Conservation (phyloP, 1,140 invertebrate genomes). For the Trachymyrmex septentrionalis region DNA sequence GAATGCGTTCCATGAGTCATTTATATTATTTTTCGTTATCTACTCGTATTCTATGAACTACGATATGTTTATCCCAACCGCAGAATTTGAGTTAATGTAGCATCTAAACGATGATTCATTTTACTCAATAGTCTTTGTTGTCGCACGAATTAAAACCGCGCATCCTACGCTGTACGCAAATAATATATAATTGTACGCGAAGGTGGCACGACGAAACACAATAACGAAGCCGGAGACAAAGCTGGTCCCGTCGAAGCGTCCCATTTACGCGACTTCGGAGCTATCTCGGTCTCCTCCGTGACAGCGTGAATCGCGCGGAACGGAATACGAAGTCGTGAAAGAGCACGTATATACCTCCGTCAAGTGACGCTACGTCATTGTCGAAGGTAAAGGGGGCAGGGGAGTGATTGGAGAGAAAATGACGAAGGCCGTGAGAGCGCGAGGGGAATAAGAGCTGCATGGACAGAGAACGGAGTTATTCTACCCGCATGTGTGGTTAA, state of each 20-base stretch:
- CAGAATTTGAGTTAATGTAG: not conserved
- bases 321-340: slow-evolving; percentile 1
- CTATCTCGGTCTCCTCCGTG: not conserved
- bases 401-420: not conserved
- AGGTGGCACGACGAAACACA: slow-evolving; percentile 12
- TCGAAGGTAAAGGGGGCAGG: not conserved
- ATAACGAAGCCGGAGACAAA: slow-evolving; percentile 41
- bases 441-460: slow-evolving; percentile 8
- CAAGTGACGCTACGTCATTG: slow-evolving; percentile 39
- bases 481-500: slow-evolving; percentile 39
- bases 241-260: not conserved
- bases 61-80: not conserved
- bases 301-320: slow-evolving; percentile 11
- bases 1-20: not conserved
- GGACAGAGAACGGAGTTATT: slow-evolving; percentile 42
- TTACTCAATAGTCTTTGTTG: slow-evolving; percentile 10
- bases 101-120: slow-evolving; percentile 34
- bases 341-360: not conserved
- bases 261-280: slow-evolving; percentile 9
- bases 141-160: slow-evolving; percentile 24
- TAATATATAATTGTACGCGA: not conserved
- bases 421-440: slow-evolving; percentile 34
- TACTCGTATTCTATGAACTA: not conserved
- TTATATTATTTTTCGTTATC: slow-evolving; percentile 34
- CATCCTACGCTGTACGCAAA: not conserved